These are phyloP conservation scores for Reticulitermes lucifugus DNA, from an alignment of 2,888 invertebrate species.

Conservation along the genomic window DNA sequence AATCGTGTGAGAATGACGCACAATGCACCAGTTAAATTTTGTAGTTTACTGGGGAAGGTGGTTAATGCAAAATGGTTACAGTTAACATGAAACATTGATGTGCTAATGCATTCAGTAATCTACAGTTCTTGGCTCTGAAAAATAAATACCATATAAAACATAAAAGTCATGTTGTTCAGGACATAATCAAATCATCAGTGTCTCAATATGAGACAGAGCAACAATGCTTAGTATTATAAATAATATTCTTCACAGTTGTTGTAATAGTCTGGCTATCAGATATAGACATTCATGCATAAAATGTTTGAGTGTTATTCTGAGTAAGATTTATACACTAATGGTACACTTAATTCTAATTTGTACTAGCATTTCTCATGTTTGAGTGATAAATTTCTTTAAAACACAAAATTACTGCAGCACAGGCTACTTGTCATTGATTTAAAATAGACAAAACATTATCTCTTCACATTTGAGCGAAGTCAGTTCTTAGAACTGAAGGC, in stretches of 20 bases:
- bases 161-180: too few relatives aligned
- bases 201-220: neutral
- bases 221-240: neutral
- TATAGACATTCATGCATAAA: neutral
- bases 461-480: neutral
- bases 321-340: neutral
- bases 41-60: too few relatives aligned
- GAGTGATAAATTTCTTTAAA: neutral
- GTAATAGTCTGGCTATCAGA: neutral
- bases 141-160: too few relatives aligned
- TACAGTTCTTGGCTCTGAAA: too few relatives aligned
- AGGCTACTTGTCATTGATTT: neutral
- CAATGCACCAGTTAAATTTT: too few relatives aligned
- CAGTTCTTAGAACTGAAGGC: constrained; percentile 22
- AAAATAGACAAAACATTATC: neutral
- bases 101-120: too few relatives aligned
- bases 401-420: neutral
- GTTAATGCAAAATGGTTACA: too few relatives aligned
- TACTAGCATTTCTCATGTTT: neutral
- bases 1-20: too few relatives aligned
- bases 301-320: neutral
- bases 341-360: neutral
- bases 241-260: too few relatives aligned
- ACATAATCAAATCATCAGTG: neutral
- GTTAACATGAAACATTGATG: too few relatives aligned